Conservation (phyloP, 1,140 invertebrate species). For the Coptotermes formosanus region DNA sequence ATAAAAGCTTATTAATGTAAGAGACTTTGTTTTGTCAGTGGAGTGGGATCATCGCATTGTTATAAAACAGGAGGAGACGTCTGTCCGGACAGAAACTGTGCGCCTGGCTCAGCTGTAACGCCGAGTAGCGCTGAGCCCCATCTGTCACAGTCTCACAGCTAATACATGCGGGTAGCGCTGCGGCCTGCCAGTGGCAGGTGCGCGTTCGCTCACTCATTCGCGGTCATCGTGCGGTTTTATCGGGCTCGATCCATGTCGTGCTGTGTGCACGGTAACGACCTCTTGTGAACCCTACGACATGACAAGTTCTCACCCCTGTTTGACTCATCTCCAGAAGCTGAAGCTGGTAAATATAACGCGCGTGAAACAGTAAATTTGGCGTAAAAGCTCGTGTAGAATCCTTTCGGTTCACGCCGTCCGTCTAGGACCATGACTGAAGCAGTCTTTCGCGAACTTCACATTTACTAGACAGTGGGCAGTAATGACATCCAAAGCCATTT, state of each 20-base stretch:
- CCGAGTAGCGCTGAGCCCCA: constrained; percentile 18
- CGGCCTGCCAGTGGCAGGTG: constrained; percentile 24
- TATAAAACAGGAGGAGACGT: not conserved
- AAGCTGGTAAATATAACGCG: too few species aligned
- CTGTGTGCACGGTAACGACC: not conserved
- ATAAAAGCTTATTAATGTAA: not conserved
- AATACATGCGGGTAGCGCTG: constrained; percentile 27
- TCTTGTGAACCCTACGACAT: too few species aligned
- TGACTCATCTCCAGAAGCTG: too few species aligned
- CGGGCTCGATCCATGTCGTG: constrained; percentile 17
- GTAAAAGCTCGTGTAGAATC: too few species aligned
- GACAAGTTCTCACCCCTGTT: too few species aligned
- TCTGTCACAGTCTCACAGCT: constrained; percentile 28
- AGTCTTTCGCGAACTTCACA: too few species aligned
- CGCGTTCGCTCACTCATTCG: not conserved
- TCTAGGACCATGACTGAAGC: too few species aligned
- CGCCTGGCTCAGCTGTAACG: not conserved
- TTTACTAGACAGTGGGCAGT: too few species aligned
- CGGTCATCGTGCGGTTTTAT: constrained; percentile 9
- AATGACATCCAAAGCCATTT: too few species aligned
- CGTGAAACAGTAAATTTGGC: too few species aligned
- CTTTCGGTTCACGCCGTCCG: too few species aligned
- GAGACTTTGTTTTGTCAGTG: not conserved
- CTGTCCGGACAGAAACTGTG: not conserved
- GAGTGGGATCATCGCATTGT: constrained; percentile 1